These are phyloP conservation scores for Coenonympha glycerion DNA, from an alignment of 2,888 invertebrate species.

Conservation along the genomic window DNA sequence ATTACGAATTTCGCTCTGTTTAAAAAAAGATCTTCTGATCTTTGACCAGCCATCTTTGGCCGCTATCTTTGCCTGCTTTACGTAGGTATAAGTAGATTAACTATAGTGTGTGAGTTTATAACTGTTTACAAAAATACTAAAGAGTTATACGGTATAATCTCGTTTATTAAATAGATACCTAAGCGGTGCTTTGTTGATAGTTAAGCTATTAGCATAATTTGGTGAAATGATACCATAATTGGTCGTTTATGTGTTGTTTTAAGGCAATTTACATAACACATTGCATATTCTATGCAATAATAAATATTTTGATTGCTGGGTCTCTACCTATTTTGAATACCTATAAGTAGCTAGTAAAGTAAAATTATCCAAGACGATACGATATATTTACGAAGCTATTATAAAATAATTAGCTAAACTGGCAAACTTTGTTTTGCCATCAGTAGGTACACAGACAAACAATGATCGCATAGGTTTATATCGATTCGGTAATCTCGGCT, in stretches of 20 bases:
- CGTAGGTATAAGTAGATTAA: background rate
- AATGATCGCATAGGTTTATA: too few species aligned
- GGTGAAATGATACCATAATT: conserved; percentile 22
- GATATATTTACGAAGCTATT: too few species aligned
- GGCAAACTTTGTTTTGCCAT: too few species aligned
- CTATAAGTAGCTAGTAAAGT: too few species aligned
- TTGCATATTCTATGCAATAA: background rate
- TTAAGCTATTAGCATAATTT: conserved; percentile 24
- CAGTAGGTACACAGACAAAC: too few species aligned
- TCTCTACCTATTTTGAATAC: too few species aligned
- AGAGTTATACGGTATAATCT: background rate
- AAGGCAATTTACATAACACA: conserved; percentile 13
- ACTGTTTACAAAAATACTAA: too few species aligned
- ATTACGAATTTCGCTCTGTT: conserved; percentile 59
- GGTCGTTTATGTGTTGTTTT: conserved; percentile 14
- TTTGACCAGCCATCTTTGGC: conserved; percentile 26
- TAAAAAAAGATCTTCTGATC: conserved; percentile 49
- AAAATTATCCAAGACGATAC: too few species aligned
- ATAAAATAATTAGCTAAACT: too few species aligned
- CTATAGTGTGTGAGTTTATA: background rate
- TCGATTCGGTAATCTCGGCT: too few species aligned
- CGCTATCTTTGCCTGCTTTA: background rate
- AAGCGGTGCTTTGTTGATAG: conserved; percentile 2
- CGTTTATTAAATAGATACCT: background rate
- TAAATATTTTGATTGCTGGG: conserved; percentile 2